phyloP scores from a whole-genome alignment of 2,888 invertebrate species.

The Arrhopalites spinosus region DNA sequence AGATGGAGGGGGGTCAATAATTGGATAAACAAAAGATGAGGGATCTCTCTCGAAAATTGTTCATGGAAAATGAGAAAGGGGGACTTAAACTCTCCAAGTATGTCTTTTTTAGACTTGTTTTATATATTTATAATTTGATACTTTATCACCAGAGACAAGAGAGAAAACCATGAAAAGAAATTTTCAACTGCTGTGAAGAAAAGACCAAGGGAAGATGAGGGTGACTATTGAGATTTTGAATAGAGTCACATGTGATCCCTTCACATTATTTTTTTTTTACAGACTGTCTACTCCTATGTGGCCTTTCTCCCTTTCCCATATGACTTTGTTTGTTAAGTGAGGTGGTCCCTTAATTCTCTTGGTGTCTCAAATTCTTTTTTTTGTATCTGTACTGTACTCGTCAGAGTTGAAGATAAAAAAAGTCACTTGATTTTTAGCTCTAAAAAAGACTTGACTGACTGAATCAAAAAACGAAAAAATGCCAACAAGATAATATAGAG shows the following conservation, averaged over 20 bases:
- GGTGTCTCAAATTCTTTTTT: background rate
- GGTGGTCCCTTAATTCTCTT: constrained; percentile 24
- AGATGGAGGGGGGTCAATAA: too few species aligned
- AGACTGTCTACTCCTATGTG: constrained; percentile 10
- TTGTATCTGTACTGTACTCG: background rate
- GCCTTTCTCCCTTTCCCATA: constrained; percentile 20
- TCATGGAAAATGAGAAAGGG: too few species aligned
- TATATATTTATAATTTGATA: constrained; percentile 12
- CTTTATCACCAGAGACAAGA: background rate
- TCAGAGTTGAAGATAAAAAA: constrained; percentile 2
- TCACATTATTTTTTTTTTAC: background rate
- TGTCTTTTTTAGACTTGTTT: too few species aligned
- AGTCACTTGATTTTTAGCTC: constrained; percentile 12
- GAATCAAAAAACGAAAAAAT: background rate
- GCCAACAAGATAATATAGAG: background rate
- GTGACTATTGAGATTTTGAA: constrained; percentile 24
- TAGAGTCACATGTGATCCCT: constrained; percentile 30
- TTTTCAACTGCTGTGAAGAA: constrained; percentile 32
- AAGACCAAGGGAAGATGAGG: constrained; percentile 7
- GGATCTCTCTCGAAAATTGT: too few species aligned
- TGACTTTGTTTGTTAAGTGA: background rate
- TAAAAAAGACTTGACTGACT: background rate
- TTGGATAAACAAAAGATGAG: too few species aligned
- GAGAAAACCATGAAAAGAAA: background rate
- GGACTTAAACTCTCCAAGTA: too few species aligned